Base-by-base conservation (phyloP, 2,797 vertebrate genomes). In the Rhinatrema bivittatum region DNA sequence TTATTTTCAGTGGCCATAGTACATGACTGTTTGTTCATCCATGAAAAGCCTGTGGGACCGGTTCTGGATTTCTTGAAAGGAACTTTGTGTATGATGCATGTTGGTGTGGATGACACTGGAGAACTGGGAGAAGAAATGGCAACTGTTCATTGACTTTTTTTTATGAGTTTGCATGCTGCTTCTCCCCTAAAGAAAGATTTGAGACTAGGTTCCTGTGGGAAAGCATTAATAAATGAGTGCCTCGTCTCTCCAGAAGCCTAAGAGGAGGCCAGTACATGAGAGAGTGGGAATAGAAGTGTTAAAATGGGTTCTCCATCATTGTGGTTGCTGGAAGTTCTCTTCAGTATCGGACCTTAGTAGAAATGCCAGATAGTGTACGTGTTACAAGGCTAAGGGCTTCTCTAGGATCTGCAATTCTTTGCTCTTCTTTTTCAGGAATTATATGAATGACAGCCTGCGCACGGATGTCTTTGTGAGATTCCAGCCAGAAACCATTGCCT, bases 401-500 rank as follows among this genome's bases (percentile, higher is more conserved):
- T n/a, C n/a, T n/a, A n/a, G n/a, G n/a, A n/a, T n/a, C n/a, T n/a
- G n/a, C n/a, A n/a, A n/a, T n/a, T n/a, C n/a, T 25, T 24, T 27
- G 49, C 4, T 15, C 28, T 29, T 68, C 45, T 29, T 43, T 81
- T 77, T 29, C 54, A 91, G 88, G 88, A 91, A 91, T 48, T 91
- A 90, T 68, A 91, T 91, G 88, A 91, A 91, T 1, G 88, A 91
- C 46, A 88, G 88, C 47, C 66, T 91, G 23, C 79, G 88, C 39
- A 91, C 88, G 1, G 87, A 89, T 9, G 87, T 90, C 16, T 90
- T 91, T 29, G 76, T 90, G 5, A 67, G 89, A 25, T 90, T 86
- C 59, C 78, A 84, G 39, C 87, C 87, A 1, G 89, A 91, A 50
- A 87, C 80, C 12, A 86, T 91, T 4, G 87, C 88, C 32, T 90